phyloP scores from a whole-genome alignment of 2,888 invertebrate genomes.

The Sturmia bella region DNA sequence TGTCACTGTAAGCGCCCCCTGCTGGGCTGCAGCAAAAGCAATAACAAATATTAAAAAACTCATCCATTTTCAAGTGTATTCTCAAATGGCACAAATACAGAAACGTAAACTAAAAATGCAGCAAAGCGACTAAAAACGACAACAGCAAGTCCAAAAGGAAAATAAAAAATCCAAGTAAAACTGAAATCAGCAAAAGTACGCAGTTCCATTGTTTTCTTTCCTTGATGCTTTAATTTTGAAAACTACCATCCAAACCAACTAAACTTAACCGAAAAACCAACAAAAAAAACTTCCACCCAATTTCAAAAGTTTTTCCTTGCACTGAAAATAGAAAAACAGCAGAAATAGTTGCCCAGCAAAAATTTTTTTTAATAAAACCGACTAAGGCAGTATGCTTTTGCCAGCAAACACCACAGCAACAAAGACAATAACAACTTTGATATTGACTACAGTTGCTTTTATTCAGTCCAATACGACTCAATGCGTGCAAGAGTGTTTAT shows the following conservation, averaged over 20 bases:
- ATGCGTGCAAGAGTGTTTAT: conserved; percentile 26
- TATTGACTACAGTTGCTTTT: conserved; percentile 28
- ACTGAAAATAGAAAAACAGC: conserved; percentile 52
- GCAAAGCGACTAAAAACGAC: conserved; percentile 16
- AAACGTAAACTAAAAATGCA: conserved; percentile 68
- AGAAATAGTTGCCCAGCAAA: conserved; percentile 39
- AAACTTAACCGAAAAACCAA: conserved; percentile 66
- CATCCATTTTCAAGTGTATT: conserved; percentile 54
- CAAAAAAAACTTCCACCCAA: conserved; percentile 74
- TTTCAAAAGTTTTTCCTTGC: conserved; percentile 41
- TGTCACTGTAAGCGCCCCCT: conserved; percentile 78
- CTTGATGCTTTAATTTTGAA: conserved; percentile 29
- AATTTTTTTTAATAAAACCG: conserved; percentile 21
- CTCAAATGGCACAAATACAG: conserved; percentile 61
- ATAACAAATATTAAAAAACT: conserved; percentile 42
- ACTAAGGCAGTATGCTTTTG: conserved; percentile 25
- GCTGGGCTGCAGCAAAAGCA: conserved; percentile 74
- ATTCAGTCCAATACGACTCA: conserved; percentile 1
- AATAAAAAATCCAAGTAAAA: conserved; percentile 56
- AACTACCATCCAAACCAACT: conserved; percentile 1
- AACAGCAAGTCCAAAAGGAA: conserved; percentile 13
- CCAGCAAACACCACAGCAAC: conserved; percentile 11
- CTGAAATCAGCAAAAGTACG: conserved; percentile 53
- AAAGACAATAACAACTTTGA: conserved; percentile 25
- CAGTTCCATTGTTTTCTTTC: conserved; percentile 36